phyloP scores from a whole-genome alignment of 2,888 invertebrate species.

The Cerceris rybyensis region DNA sequence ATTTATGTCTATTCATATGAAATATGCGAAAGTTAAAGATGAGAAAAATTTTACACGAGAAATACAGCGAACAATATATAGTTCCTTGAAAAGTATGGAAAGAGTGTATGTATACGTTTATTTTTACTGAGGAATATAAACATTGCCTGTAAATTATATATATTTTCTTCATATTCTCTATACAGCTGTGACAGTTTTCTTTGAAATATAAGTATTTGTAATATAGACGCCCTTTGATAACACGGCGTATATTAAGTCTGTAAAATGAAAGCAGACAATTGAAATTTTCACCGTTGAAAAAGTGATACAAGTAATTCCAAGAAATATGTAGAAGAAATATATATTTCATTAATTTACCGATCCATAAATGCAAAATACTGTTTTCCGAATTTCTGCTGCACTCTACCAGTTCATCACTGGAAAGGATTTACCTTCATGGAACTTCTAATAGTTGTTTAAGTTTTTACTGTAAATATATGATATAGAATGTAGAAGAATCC shows the following conservation, averaged over 20 bases:
- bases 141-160: constrained; percentile 53
- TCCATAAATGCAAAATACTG: no score
- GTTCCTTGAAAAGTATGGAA: constrained; percentile 31
- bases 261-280: background rate
- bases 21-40: constrained; percentile 2
- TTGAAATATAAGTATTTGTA: constrained; percentile 28
- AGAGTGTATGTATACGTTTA: constrained; percentile 18
- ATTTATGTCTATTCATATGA: constrained; percentile 14
- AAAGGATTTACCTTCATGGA: no score
- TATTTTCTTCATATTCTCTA: constrained; percentile 29
- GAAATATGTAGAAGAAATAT: background rate
- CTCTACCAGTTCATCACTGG: no score
- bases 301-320: constrained; percentile 12
- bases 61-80: constrained; percentile 23
- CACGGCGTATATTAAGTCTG: constrained; percentile 6
- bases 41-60: constrained; percentile 19
- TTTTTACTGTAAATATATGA: no score
- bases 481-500: no score
- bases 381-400: no score
- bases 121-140: constrained; percentile 28
- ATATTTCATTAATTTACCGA: no score
- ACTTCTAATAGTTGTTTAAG: no score
- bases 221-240: constrained; percentile 23
- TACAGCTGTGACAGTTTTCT: constrained; percentile 30
- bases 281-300: background rate